Base-by-base conservation (phyloP, 2,797 vertebrate genomes). In the Sebastes reedi region DNA sequence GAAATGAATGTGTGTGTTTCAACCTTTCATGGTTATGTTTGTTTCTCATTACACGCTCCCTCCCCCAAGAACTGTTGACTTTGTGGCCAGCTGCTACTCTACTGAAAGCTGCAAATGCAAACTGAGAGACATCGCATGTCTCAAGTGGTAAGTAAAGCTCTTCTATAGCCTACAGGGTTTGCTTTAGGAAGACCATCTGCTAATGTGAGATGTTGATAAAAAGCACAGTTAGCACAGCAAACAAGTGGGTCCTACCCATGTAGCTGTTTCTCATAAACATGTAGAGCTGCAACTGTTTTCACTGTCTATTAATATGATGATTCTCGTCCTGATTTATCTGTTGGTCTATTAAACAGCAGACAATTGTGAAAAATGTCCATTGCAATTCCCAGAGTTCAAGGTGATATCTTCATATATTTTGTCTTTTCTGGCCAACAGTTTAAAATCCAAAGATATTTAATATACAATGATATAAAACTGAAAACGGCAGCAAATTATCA, bases 51-150 rank as follows among this genome's bases (percentile, higher is more conserved):
- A 36, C 79, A 76, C 52, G 62, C 76, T 4, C 79, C 77, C 29
- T 59, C 65, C 50, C 77, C 77, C 65, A 68, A 99, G 98, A 66
- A 96, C 98, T 30, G 97, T 99, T 22, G 98, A 98, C 93, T 99
- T 99, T 95, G 98, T 96, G 58, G 98, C 98, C 80, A 97, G 96
- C 95, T 99, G 98, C 92, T 99, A 99, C 91, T 97, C 97, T 3
- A 98, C 98, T 1, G 96, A 98, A 58, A 97, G 96, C 94, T 99
- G 98, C 96, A 97, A 96, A 79, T 99, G 98, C 94, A 99, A 97
- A 73, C 94, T 99, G 94, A 98, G 97, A 95, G 97, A 98, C 92
- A 97, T 99, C 2, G 98, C 98, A 0, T 99, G 98, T 83, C 89
- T 99, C n/a, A 98, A 97, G 95, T 99, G 98, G 98, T 99, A 96